Base-by-base conservation (phyloP, 1,140 invertebrate genomes). In the Gryllus bimaculatus region DNA sequence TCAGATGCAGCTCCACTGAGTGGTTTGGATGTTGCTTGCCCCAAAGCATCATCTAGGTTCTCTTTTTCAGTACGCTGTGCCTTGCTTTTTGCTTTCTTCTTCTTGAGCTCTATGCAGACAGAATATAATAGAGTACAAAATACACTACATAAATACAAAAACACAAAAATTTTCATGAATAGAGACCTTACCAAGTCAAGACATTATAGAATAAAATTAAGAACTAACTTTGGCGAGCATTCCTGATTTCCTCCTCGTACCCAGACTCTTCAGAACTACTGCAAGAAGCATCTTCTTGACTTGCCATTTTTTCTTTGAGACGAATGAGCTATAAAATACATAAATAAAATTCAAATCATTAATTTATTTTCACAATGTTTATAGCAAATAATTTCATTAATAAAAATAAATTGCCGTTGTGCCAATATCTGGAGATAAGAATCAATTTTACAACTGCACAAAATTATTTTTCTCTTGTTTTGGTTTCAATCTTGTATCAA, bases 221-320 rank as follows among this genome's bases (percentile, higher is more conserved):
- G 8, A 26, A 48, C 39, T 48, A 15, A 48, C 26, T 47, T 77
- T 18, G 18, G 3, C 39, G 21, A 20, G 78, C 13, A 47, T 74
- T 26, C 20, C 39, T 7, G 7, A n/a, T 74, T 75, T 77, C 79
- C 12, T 78, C 76, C 48, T 80, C 79, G 21, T 80, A 73, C 20
- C 76, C 79, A 47, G 76, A 74, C 47, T 78, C 77, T 48, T 80
- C 79, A 8, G 79, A 80, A 78, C 79, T 80, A 47, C 79, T 80
- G 47, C 79, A 80, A 12, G 76, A 80, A 7, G 76, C 76, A 75
- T 80, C 76, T 74, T 80, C 79, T 48, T 80, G 49, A 78, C 79
- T 80, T 12, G 79, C 76, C 39, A 49, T 73, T 49, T 78, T 77
- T 48, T 80, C 79, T 49, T 80, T 80, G 12, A 80, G 76, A 20